Base-by-base conservation (phyloP, 2,113 vertebrate genomes). In the Gobius niger region DNA sequence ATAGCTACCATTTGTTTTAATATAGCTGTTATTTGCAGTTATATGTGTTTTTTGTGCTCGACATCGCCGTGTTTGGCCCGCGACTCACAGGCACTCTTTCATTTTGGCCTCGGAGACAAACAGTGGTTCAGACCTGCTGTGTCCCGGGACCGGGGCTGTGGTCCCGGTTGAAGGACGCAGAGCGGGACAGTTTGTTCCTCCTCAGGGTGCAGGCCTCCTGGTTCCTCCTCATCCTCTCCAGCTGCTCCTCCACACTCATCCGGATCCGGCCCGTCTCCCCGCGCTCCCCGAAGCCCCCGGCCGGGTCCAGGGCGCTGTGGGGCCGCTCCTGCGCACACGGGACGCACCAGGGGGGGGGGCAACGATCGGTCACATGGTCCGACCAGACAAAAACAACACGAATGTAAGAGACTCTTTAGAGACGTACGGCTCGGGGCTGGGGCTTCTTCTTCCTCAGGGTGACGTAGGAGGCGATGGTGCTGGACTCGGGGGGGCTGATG, bases 221-320 rank as follows among this genome's bases (percentile, higher is more conserved):
- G 83, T 97, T 96, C 12, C 96, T 93, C 74, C 93, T 92, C 67
- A 99, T 98, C 63, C 97, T 93, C 77, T 97, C 96, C 92, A 98
- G 92, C 76, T 98, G 97, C 24, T 98, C 97, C 87, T 98, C 95
- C 50, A 98, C 92, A 0, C 95, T 96, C 97, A 99, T 99, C 46
- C 96, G 90, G 0, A 93, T 91, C 4, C 96, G 85, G 4, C 91
- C 68, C 24, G 85, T 91, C 65, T 98, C 96, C 34, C 87, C 96
- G 24, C 87, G 90, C 34, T 96, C 94, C 4, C 91, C 92, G n/a
- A 93, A 82, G 49, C 93, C 95, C 1, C 93, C 95, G 1, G 91
- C 83, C 70, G 96, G 95, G 34, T 98, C 96, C 85, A 95, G 92
- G 0, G 94, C 94, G 54, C 97, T 98, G 78, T 92, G 92, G 0